A percentile compares a stretch with the other conserved stretches of the same genome.
Evolutionary conservation across 2,888 invertebrate species (phyloP).

Genomic region (Ornithoptera priamus): DNA sequence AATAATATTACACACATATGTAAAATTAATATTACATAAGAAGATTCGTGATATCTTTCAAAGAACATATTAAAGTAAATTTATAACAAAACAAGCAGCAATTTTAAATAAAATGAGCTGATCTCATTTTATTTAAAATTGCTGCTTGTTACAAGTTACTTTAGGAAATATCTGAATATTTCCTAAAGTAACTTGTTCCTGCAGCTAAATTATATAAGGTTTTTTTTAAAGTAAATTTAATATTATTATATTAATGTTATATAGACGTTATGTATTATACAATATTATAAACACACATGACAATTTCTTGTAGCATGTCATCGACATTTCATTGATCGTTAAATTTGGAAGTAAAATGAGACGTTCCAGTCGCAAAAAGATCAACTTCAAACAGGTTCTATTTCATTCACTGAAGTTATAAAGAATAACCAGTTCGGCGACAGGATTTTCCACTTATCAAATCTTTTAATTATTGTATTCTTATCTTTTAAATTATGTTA

Average conservation of each 20-base stretch:
- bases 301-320: neutral
- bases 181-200: no score
- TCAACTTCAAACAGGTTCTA: slow-evolving; percentile 4
- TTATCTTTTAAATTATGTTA: neutral
- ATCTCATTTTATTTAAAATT: no score
- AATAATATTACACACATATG: neutral
- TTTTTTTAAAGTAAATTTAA: no score
- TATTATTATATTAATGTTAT: neutral
- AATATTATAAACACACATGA: neutral
- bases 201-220: no score
- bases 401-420: slow-evolving; percentile 13
- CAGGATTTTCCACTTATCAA: neutral
- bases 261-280: neutral
- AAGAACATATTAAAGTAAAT: no score
- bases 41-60: no score
- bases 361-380: slow-evolving; percentile 3
- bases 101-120: no score
- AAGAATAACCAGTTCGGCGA: slow-evolving; percentile 14
- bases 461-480: neutral
- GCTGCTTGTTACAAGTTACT: no score
- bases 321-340: slow-evolving; percentile 2
- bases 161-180: no score
- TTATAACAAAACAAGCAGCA: no score
- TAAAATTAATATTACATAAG: neutral
- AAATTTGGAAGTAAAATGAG: slow-evolving; percentile 22